These are phyloP conservation scores for Donacobius atricapilla DNA, from an alignment of 2,113 vertebrate genomes.

Conservation along the genomic window DNA sequence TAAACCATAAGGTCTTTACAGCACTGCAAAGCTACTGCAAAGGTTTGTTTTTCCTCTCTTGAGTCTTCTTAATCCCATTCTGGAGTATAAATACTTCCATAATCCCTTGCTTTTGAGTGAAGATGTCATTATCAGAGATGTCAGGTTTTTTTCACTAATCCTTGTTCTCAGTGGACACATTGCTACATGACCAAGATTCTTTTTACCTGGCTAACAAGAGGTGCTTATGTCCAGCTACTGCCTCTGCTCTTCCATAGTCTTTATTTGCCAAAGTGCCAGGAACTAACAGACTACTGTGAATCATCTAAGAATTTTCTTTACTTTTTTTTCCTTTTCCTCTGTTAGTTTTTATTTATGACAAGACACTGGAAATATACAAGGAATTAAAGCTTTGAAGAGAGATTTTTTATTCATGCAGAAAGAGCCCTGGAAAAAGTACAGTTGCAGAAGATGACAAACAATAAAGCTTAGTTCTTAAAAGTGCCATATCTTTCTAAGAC, in stretches of 20 bases:
- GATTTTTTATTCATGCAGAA: constrained; percentile 54
- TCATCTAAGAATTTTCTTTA: neutral
- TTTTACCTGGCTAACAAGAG: neutral
- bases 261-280: neutral
- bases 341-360: constrained; percentile 27
- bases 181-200: neutral
- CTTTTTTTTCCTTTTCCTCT: too few species aligned
- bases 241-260: neutral
- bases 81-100: neutral
- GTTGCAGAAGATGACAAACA: constrained; percentile 38
- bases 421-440: neutral
- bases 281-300: neutral
- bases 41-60: neutral
- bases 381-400: constrained; percentile 47
- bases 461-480: constrained; percentile 48
- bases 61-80: neutral
- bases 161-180: neutral
- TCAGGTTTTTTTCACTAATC: neutral
- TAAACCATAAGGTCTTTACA: neutral
- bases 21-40: neutral
- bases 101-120: neutral
- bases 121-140: neutral
- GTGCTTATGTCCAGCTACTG: neutral
- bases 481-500: neutral
- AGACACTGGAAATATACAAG: neutral